These are phyloP conservation scores for Caenorhabditis zanzibari DNA, from an alignment of 2,888 invertebrate genomes.

Conservation along the genomic window DNA sequence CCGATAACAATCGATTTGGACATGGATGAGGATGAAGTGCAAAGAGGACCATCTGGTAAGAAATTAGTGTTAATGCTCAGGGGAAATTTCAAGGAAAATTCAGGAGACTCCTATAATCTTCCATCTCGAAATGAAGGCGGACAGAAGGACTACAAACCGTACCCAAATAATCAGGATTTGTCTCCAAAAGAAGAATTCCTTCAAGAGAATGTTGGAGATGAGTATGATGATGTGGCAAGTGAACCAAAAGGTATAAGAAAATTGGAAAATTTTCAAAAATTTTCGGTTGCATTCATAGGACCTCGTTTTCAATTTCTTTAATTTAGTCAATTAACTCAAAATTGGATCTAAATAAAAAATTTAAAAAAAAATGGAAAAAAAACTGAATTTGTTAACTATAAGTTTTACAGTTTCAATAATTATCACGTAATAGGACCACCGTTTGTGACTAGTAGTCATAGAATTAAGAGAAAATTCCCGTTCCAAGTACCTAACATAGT, in stretches of 20 bases:
- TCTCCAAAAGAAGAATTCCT: conserved; percentile 27
- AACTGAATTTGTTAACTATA: neutral
- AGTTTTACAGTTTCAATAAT: neutral
- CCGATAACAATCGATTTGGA: conserved; percentile 44
- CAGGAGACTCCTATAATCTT: neutral
- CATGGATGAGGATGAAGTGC: conserved; percentile 24
- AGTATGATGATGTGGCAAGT: conserved; percentile 43
- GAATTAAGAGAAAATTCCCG: too few species aligned
- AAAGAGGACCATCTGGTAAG: conserved; percentile 7
- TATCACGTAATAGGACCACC: too few species aligned
- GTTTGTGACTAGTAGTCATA: too few species aligned
- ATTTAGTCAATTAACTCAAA: too few species aligned
- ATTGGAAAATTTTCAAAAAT: too few species aligned
- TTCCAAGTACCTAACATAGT: neutral
- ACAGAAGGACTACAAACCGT: conserved; percentile 30
- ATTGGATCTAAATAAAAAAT: too few species aligned
- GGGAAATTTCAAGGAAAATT: neutral
- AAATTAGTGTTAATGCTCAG: too few species aligned
- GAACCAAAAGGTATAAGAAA: conserved; percentile 45
- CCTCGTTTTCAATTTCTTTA: too few species aligned
- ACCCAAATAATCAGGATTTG: conserved; percentile 14
- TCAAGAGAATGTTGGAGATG: conserved; percentile 26
- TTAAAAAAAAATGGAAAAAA: neutral
- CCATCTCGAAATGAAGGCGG: neutral
- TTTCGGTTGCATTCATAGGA: too few species aligned